phyloP scores from a whole-genome alignment of 2,888 invertebrate species.

The Cosmopolites sordidus region DNA sequence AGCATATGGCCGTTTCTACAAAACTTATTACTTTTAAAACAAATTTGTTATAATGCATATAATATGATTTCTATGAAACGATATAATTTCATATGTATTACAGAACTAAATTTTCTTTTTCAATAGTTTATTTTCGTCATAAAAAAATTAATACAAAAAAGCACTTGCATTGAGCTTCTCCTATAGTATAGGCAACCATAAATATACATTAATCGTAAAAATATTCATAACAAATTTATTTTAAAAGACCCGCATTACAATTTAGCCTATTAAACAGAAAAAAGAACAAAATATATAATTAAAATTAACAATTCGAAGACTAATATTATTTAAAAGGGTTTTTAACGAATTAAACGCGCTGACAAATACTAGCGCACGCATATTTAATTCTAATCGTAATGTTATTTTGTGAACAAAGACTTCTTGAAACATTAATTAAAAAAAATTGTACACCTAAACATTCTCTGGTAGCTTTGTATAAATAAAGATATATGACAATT shows the following conservation, averaged over 20 bases:
- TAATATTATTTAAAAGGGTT: constrained; percentile 4
- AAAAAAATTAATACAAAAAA: too few species aligned
- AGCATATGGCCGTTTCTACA: constrained; percentile 19
- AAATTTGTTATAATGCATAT: neutral
- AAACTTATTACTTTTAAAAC: constrained; percentile 5
- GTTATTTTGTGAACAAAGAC: constrained; percentile 9
- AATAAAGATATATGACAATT: neutral
- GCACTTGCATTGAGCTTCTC: too few species aligned
- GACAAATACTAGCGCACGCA: constrained; percentile 3
- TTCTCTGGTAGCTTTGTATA: constrained; percentile 2
- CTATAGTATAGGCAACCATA: too few species aligned
- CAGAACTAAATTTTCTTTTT: too few species aligned
- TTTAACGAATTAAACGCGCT: constrained; percentile 9
- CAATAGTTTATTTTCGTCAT: too few species aligned
- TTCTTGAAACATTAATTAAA: constrained; percentile 5
- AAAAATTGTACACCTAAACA: constrained; percentile 11
- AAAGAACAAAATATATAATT: neutral
- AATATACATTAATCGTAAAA: too few species aligned
- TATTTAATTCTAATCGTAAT: constrained; percentile 1
- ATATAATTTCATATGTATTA: too few species aligned
- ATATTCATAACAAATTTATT: neutral
- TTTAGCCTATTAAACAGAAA: constrained; percentile 6
- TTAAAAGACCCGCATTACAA: constrained; percentile 1
- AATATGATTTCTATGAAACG: too few species aligned
- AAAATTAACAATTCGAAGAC: constrained; percentile 10